Base-by-base conservation (phyloP, 1,140 invertebrate genomes). In the Drosophila murphyi region DNA sequence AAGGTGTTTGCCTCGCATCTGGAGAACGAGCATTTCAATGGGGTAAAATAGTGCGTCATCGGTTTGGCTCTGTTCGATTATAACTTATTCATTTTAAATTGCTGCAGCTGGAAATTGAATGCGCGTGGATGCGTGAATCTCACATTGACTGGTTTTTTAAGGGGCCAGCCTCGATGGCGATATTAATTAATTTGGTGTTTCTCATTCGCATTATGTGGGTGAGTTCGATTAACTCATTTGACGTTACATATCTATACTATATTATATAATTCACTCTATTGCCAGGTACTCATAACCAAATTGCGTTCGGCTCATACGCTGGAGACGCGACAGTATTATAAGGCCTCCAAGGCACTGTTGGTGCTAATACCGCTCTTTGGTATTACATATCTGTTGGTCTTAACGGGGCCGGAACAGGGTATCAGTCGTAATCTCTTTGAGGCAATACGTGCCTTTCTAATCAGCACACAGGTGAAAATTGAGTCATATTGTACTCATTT, bases 171-270 rank as follows among this genome's bases (percentile, higher is more conserved):
- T 93, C 97, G 37, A 90, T 94, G 34, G 96, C 97, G 10, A 93
- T 97, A 3, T 94, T 96, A 56, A 93, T 97, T 34, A 99, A 99
- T 92, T 94, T 97, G 2, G 93, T 98, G 60, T 98, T 98, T 93
- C 95, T 98, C 31, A 94, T 96, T 78, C 96, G 96, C 92, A 98
- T 99, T 78, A 98, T 99, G 96, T 98, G 97, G 97, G 97, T 97
- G 78, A 94, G 96, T 95, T 57, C 4, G 5, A 28, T 28, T 52
- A 3, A 0, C 5, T 47, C 28, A 8, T 20, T 20, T 20, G 20
- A 20, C 20, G 20, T 20, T 20, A n/a, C 31, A 35, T 50, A 4
- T 5, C 3, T 45, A 10, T 4, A 4, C 31, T 45, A 6, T 5
- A 6, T 20, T 10, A 3, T 7, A 29, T 7, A 47, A n/a, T 28